Conservation (phyloP, 2,888 invertebrate species). For the Erebia epiphron region DNA sequence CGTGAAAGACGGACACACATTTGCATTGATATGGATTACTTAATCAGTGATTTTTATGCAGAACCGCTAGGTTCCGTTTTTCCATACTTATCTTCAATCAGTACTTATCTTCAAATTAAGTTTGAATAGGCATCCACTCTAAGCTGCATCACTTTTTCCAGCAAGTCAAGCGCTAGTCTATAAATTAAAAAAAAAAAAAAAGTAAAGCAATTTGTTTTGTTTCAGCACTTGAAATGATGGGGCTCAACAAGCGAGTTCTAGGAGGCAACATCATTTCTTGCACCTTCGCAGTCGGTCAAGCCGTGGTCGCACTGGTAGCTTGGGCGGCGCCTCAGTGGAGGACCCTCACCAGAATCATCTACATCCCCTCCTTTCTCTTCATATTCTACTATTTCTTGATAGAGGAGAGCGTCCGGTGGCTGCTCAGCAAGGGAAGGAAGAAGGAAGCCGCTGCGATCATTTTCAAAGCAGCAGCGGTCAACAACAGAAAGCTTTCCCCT, state of each 20-base stretch:
- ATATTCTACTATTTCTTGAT: slow-evolving; percentile 84
- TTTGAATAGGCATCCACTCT: too few species aligned
- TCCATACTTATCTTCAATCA: too few species aligned
- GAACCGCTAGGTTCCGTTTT: too few species aligned
- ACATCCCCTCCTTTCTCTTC: slow-evolving; percentile 85
- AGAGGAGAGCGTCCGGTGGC: slow-evolving; percentile 88
- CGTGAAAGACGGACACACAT: too few species aligned
- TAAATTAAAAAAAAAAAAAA: background rate
- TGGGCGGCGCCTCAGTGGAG: slow-evolving; percentile 87
- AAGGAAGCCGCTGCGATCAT: slow-evolving; percentile 74
- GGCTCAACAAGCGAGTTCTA: slow-evolving; percentile 82
- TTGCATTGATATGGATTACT: too few species aligned
- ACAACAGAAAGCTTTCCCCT: slow-evolving; percentile 66
- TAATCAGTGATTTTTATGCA: too few species aligned
- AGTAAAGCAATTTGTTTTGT: slow-evolving; percentile 21
- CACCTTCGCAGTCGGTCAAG: slow-evolving; percentile 86
- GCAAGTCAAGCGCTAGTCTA: too few species aligned
- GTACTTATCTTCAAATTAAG: too few species aligned
- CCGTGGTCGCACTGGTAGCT: slow-evolving; percentile 83
- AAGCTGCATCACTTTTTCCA: too few species aligned
- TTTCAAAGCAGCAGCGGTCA: slow-evolving; percentile 68
- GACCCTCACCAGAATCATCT: slow-evolving; percentile 82
- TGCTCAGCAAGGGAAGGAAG: slow-evolving; percentile 83
- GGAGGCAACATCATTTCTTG: slow-evolving; percentile 86
- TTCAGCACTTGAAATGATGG: slow-evolving; percentile 53